A percentile compares a stretch with the other conserved stretches of the same genome.
phyloP scores from a whole-genome alignment of 2,888 invertebrate species.

The Drosophila suboccidentalis region DNA sequence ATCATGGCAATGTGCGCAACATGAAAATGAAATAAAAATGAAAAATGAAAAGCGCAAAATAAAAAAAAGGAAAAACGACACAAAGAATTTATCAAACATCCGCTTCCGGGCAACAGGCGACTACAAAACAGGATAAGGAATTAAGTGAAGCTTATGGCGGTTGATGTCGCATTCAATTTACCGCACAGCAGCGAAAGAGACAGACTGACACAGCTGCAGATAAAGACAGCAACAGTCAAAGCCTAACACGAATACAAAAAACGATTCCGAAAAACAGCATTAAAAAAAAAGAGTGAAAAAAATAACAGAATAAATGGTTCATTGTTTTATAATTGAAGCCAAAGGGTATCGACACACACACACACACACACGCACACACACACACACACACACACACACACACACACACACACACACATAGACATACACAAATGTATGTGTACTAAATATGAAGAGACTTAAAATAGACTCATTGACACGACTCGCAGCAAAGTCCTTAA shows the following conservation, averaged over 20 bases:
- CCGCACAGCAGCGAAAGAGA: conserved; percentile 13
- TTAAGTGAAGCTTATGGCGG: conserved; percentile 35
- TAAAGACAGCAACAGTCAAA: conserved; percentile 1
- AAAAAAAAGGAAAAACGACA: conserved; percentile 48
- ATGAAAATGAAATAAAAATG: conserved; percentile 31
- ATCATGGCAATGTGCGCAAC: conserved; percentile 47
- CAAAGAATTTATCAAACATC: conserved; percentile 73
- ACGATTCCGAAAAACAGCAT: not conserved
- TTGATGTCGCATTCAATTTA: conserved; percentile 40
- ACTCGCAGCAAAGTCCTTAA: conserved; percentile 4
- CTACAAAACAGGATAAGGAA: conserved; percentile 38
- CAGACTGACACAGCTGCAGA: not conserved
- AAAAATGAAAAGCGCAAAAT: no score
- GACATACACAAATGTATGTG: not conserved
- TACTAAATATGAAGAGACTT: conserved; percentile 3
- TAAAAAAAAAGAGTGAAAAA: conserved; percentile 9
- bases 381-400: not conserved
- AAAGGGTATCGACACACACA: conserved; percentile 1
- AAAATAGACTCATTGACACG: conserved; percentile 25
- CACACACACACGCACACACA: not conserved
- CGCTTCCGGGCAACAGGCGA: conserved; percentile 55
- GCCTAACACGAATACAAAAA: not conserved
- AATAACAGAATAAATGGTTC: conserved; percentile 21
- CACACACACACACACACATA: not conserved
- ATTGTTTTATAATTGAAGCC: conserved; percentile 36